These are phyloP conservation scores for Notodonta ziczac DNA, from an alignment of 2,888 invertebrate species.

Conservation along the genomic window DNA sequence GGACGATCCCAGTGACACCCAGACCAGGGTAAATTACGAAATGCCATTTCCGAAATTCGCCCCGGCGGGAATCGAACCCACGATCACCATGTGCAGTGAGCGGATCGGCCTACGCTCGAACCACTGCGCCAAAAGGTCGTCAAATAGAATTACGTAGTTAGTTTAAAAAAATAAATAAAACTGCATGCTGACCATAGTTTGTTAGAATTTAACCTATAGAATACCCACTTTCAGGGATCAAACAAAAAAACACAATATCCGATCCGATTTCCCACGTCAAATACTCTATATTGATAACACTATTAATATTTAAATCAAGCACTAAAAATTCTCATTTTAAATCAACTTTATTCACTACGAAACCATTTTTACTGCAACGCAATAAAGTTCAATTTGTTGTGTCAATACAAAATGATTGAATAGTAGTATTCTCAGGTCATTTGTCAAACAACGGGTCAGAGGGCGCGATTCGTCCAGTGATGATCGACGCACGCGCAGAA, in stretches of 20 bases:
- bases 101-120: too few relatives aligned
- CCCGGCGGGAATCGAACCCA: too few relatives aligned
- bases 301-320: conserved; percentile 5
- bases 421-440: conserved; percentile 17
- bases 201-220: too few relatives aligned
- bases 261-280: neutral
- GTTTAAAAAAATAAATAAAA: too few relatives aligned
- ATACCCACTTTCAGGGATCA: too few relatives aligned
- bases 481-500: conserved; percentile 5
- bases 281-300: neutral
- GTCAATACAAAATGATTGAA: conserved; percentile 10
- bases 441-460: conserved; percentile 24
- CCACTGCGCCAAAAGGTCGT: too few relatives aligned
- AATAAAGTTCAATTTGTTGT: conserved; percentile 2
- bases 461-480: conserved; percentile 8
- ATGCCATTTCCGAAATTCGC: too few relatives aligned
- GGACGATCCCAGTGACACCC: too few relatives aligned
- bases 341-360: neutral
- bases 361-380: neutral
- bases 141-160: too few relatives aligned
- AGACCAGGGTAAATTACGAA: too few relatives aligned
- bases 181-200: too few relatives aligned
- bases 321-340: conserved; percentile 1
- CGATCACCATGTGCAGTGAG: too few relatives aligned
- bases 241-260: neutral